phyloP scores from a whole-genome alignment of 2,888 invertebrate genomes.

The Notocelia uddmanniana region DNA sequence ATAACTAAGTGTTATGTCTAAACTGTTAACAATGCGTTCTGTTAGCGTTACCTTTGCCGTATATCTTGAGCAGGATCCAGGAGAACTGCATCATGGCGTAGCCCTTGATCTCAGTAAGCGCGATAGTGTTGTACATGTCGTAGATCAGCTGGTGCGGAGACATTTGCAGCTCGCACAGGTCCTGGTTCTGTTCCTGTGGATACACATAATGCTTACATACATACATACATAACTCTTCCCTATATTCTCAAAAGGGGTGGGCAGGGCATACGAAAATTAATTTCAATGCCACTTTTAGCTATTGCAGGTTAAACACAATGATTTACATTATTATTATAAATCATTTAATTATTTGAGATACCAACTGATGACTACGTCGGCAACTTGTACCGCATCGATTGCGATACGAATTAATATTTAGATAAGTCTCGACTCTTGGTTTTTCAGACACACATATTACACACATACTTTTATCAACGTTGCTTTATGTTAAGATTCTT shows the following conservation, averaged over 20 bases:
- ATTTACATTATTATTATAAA: too few species aligned
- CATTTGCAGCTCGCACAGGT: slow-evolving; percentile 90
- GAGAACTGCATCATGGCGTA: slow-evolving; percentile 96
- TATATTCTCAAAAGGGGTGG: too few species aligned
- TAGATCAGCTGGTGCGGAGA: slow-evolving; percentile 93
- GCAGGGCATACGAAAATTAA: too few species aligned
- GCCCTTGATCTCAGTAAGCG: slow-evolving; percentile 94
- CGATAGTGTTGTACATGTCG: slow-evolving; percentile 92
- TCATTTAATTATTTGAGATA: too few species aligned
- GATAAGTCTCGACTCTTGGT: neutral
- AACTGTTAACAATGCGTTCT: neutral
- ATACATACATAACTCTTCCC: too few species aligned
- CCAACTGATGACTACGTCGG: too few species aligned
- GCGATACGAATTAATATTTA: neutral
- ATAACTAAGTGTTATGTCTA: neutral
- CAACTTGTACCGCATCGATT: neutral
- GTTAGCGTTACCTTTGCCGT: slow-evolving; percentile 88
- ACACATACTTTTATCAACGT: neutral
- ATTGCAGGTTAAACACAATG: too few species aligned
- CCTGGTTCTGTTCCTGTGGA: slow-evolving; percentile 88
- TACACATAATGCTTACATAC: too few species aligned
- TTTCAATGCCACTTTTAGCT: too few species aligned
- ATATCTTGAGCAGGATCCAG: slow-evolving; percentile 92
- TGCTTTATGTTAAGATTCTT: neutral
- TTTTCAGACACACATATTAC: too few species aligned